Base-by-base conservation (phyloP, 2,113 vertebrate species). In the Pachyramphus minor region DNA sequence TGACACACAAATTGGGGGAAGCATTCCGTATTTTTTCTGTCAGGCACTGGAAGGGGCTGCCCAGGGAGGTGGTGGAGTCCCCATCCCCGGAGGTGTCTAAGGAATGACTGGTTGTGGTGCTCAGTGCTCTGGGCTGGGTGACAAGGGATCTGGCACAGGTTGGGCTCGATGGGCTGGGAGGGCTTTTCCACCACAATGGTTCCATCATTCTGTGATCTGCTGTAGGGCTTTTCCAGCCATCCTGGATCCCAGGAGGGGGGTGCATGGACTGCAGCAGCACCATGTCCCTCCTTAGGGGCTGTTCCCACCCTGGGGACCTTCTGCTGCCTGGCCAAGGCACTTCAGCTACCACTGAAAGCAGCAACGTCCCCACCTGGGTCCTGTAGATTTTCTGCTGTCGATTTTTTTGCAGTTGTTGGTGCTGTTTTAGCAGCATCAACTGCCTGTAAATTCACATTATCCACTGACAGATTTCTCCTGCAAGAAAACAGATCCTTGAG, bases 331-430 rank as follows among this genome's bases (percentile, higher is more conserved):
- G 16, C 9, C 20, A 21, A 33, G 4, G 8, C 11, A 13, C 5
- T 8, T n/a, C 2, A 2, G 64, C 55, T 21, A 5, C 2, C 5
- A 4, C 10, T 39, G 71, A 49, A 31, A 47, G 78, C 78, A 79
- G 75, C 14, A 39, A 22, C 1, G 0, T 49, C 49, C 66, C 30
- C 2, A 2, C 0, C 37, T 1, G 21, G 6, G n/a, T n/a, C n/a
- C n/a, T n/a, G n/a, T n/a, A n/a, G n/a, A n/a, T n/a, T n/a, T n/a
- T n/a, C n/a, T n/a, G 15, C 63, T 50, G 64, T 3, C 15, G 37
- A 6, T 53, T 77, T 31, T 31, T 4, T 20, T 42, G 39, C 27
- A 6, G 16, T 72, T 3, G 0, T 3, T n/a, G 30, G 35, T 87
- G 69, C 66, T 59, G 20, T 11, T 52, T 3, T 24, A 78, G 20